Base-by-base conservation (phyloP, 2,888 invertebrate genomes). In the Rhopalosiphum nymphaeae region DNA sequence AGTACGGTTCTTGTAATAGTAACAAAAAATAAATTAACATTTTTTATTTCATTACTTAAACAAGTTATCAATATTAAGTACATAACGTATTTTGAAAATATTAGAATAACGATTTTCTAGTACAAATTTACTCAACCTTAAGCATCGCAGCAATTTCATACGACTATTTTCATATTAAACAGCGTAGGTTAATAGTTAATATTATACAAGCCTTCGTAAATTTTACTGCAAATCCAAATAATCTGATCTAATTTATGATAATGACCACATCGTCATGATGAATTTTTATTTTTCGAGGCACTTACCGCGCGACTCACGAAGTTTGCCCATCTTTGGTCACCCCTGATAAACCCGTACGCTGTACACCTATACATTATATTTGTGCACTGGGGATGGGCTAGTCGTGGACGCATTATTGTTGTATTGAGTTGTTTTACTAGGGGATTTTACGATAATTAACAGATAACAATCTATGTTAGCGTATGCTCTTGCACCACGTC, bases 391-490 rank as follows among this genome's bases (percentile, higher is more conserved):
- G 57, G 89, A 44, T 53, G 57, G 78, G 89, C 10, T 25, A 61
- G 90, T 36, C 46, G 46, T 56, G 53, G n/a, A 92, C 85, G 57
- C 49, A 56, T 26, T 57, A 3, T 46, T 89, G 90, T 94, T 90
- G 61, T 89, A 94, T 94, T 90, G 85, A 94, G 90, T 86, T 86
- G 93, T 94, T 94, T 94, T 85, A 90, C 90, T 49, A 85, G 85
- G 61, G 85, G 57, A 85, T 90, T 90, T 94, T 42, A 94, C 94
- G 85, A 94, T 94, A 91, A 94, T 94, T 91, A 94, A 94, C 61
- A 7, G 94, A 91, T 91, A 53, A 91, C 53, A 67, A 94, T 94
- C 94, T 78, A 78, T 78, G 21, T 78, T 21, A 78, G 78, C 78
- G 44, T 46, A 46, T 86, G 53, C 49, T 91, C 90, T 86, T 49